A percentile compares a stretch with the other conserved stretches of the same genome.
Evolutionary conservation across 1,140 invertebrate species (phyloP).

Genomic region (Megathymus violae): DNA sequence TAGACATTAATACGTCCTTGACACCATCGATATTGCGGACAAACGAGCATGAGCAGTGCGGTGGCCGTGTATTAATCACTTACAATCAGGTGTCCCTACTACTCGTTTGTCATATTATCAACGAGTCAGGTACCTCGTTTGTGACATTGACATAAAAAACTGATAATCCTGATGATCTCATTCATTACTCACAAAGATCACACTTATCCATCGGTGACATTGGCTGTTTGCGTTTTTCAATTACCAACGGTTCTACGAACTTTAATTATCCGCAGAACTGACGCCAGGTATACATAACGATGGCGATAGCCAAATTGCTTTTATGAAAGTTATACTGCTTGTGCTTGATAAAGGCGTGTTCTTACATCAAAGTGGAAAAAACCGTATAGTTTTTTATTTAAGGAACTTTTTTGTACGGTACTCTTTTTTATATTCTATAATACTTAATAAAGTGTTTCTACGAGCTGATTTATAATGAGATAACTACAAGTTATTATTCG

Average conservation of each 20-base stretch:
- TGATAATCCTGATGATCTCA: neutral
- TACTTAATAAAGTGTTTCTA: neutral
- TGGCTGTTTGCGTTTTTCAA: constrained; percentile 42
- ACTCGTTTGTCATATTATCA: no score
- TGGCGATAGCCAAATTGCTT: constrained; percentile 47
- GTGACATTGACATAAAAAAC: no score
- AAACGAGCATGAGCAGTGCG: no score
- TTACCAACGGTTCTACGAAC: constrained; percentile 50
- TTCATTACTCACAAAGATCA: neutral
- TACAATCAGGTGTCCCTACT: no score
- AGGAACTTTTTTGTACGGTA: neutral
- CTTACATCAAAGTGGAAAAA: constrained; percentile 12
- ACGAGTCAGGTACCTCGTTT: no score
- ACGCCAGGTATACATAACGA: constrained; percentile 54
- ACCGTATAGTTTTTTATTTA: neutral
- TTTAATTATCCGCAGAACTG: constrained; percentile 54
- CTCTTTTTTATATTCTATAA: neutral
- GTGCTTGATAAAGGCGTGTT: constrained; percentile 35
- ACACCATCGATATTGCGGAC: no score
- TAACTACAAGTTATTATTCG: neutral
- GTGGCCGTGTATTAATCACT: no score
- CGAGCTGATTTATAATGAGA: neutral
- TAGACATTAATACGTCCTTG: no score
- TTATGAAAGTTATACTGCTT: constrained; percentile 48
- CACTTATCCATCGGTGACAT: constrained; percentile 5